Evolutionary conservation across 2,888 invertebrate species (phyloP), one percentile per base, ranked within the genome.

Genomic region (Dynastes maya): DNA sequence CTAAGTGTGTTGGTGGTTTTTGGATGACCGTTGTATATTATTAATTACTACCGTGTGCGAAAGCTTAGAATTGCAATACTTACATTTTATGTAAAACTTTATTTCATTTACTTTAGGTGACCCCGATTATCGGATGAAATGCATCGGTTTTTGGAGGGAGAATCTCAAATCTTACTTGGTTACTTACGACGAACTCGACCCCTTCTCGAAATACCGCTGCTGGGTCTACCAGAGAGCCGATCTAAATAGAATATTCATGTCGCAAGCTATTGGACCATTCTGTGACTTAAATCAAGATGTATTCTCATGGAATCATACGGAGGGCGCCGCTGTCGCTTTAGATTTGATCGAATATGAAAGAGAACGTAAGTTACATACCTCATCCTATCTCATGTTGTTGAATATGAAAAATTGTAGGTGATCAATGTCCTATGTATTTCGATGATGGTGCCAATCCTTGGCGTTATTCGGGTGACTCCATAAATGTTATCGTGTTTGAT

Each of bases 171-270:
- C 98, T 0, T 98, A 98, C 88, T 89, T 99, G 63, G 95, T 99
- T 77, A 99, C 98, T 0, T 98, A 95, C 88, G 98, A 99, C 87
- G 97, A 97, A 86, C 91, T 98, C 84, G 98, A 99, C 90, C 97
- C 98, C 0, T 95, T 97, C 85, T 97, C 97, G 2, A 96, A 95
- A 87, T 99, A 98, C 88, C 93, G 98, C 84, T 99, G 98, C 88
- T 99, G 98, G 98, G 98, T 98, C 61, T 98, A 98, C 89, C 98
- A 98, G 88, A 91, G 98, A 85, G 95, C 97, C 68, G 98, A 98
- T 91, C 91, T 98, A 82, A 98, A 98, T 86, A 90, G 94, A 87
- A 94, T 98, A 84, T 90, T 94, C 13, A 93, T 95, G 92, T 95
- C 95, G 0, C 93, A 95, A 88, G 96, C 98, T 0, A 93, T 97